Base-by-base conservation (phyloP, 2,797 vertebrate genomes). In the Distichodus sexfasciatus region DNA sequence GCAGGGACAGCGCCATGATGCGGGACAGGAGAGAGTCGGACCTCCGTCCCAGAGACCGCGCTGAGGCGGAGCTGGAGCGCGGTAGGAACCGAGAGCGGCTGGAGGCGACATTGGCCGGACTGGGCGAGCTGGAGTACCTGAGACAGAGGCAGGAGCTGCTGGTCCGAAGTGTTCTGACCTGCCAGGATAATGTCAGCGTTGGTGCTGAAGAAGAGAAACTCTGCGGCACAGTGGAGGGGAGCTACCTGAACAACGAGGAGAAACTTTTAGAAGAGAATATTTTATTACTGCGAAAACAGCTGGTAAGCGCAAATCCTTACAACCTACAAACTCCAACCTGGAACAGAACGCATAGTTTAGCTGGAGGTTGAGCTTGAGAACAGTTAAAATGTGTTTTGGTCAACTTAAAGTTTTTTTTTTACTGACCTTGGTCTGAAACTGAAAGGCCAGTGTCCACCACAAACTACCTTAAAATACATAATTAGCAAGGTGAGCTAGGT, bases 261-360 rank as follows among this genome's bases (percentile, higher is more conserved):
- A 94, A 93, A 83, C 89, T 94, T 83, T 77, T 95, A 84, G 93
- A 95, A 87, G 93, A 96, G 80, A 95, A 95, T 82, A 93, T 95
- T 81, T 83, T 94, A 59, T 89, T 97, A 71, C 86, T 96, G 57
- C 76, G 93, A 76, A 93, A 93, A 86, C 94, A 96, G 76, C 87
- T 96, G 94, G 95, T 97, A 91, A 69, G 92, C 84, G 17, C 35
- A 6, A 6, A 1, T 17, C 9, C 9, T 4, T 33, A 33, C 4
- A 33, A 33, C 31, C 4, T 9, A 4, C 4, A 33, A 33, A 33
- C 31, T 4, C 9, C 4, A 33, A 33, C 31, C n/a, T n/a, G n/a
- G n/a, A n/a, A n/a, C n/a, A n/a, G n/a, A n/a, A n/a, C n/a, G n/a
- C n/a, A n/a, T n/a, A n/a, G n/a, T n/a, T n/a, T n/a, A n/a, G n/a